Conservation (phyloP, 2,113 vertebrate genomes). For the Nannobrachium achirus region DNA sequence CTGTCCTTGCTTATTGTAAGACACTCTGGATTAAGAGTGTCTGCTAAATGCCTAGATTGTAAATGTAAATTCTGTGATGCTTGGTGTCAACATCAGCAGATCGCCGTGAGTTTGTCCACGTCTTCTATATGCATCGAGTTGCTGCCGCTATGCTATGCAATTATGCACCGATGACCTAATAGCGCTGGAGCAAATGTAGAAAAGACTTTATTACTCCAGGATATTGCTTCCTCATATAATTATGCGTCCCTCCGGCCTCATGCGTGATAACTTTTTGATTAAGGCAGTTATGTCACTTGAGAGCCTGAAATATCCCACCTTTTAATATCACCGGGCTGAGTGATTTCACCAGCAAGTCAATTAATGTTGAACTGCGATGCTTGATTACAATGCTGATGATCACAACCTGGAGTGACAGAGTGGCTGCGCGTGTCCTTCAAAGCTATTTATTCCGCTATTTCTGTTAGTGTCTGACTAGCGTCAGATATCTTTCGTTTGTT, state of each 20-base stretch:
- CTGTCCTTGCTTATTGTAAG: too few species aligned
- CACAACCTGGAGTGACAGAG: constrained; percentile 37
- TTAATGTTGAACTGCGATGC: constrained; percentile 61
- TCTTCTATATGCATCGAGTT: too few species aligned
- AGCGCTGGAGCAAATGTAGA: constrained; percentile 57
- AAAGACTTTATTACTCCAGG: constrained; percentile 70
- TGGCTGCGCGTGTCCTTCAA: constrained; percentile 30
- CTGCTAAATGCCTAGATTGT: too few species aligned
- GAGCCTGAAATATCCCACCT: constrained; percentile 66
- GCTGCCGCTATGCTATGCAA: constrained; percentile 32
- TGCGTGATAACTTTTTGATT: constrained; percentile 76
- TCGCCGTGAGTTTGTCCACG: too few species aligned
- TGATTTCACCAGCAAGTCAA: constrained; percentile 70
- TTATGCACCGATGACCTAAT: constrained; percentile 48
- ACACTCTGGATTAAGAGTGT: too few species aligned
- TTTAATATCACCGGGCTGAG: constrained; percentile 77
- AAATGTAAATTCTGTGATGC: too few species aligned
- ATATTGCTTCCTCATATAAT: constrained; percentile 76
- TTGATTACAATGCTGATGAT: constrained; percentile 66
- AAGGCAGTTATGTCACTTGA: constrained; percentile 72
- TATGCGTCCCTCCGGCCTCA: constrained; percentile 61
- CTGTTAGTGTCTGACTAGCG: background rate
- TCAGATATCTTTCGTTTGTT: background rate
- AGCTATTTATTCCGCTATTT: constrained; percentile 54
- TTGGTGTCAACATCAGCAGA: too few species aligned